Percentiles rank a stretch among this genome's conserved stretches.
phyloP scores from a whole-genome alignment of 2,888 invertebrate species.

The Tachystola acroxantha region DNA sequence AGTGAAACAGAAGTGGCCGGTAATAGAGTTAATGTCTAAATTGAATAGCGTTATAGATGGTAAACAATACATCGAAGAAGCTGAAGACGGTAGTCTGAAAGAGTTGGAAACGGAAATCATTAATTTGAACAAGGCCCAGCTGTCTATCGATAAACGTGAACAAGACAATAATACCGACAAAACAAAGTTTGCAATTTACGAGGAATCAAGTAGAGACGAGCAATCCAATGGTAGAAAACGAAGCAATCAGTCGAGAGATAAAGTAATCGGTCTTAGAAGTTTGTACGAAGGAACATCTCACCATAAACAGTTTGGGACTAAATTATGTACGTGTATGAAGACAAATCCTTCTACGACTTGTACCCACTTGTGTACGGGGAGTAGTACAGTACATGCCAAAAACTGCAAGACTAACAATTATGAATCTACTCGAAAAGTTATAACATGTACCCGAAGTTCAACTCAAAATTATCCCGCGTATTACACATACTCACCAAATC shows the following conservation, averaged over 20 bases:
- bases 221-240: neutral
- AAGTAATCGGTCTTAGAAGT: slow-evolving; percentile 51
- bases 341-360: slow-evolving; percentile 21
- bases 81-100: slow-evolving; percentile 3
- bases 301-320: slow-evolving; percentile 11
- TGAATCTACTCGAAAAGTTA: neutral
- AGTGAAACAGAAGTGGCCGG: slow-evolving; percentile 49
- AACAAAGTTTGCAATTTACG: neutral
- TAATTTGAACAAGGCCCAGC: neutral
- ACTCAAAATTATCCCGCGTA: too few relatives aligned
- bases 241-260: slow-evolving; percentile 19
- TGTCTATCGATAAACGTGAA: neutral
- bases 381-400: neutral
- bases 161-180: neutral
- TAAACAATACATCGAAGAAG: slow-evolving; percentile 11
- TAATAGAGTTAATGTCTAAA: slow-evolving; percentile 28
- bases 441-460: too few relatives aligned
- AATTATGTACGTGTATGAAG: slow-evolving; percentile 33
- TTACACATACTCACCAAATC: too few relatives aligned
- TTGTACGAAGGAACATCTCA: slow-evolving; percentile 21
- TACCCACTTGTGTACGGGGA: slow-evolving; percentile 22
- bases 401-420: neutral
- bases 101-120: neutral
- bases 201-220: neutral
- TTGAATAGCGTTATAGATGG: slow-evolving; percentile 8